Conservation (phyloP, 2,113 vertebrate genomes). For the Seriola dumerili region DNA sequence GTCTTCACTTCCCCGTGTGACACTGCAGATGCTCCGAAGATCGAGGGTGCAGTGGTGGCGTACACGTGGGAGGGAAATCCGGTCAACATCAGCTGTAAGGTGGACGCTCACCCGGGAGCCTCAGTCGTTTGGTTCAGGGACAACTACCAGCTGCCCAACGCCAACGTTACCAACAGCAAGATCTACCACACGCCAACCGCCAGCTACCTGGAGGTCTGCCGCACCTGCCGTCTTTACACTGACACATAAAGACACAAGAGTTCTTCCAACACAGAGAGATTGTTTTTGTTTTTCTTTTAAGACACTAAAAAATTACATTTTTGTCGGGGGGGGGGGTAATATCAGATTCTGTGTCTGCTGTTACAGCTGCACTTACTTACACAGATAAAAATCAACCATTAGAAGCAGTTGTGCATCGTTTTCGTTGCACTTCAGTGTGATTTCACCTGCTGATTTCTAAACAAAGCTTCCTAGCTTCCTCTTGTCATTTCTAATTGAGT, state of each 20-base stretch:
- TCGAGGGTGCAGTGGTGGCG: constrained; percentile 88
- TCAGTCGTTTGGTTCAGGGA: constrained; percentile 94
- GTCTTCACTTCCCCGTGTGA: not conserved
- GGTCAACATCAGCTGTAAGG: constrained; percentile 96
- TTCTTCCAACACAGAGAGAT: no score
- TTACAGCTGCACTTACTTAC: no score
- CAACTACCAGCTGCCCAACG: constrained; percentile 89
- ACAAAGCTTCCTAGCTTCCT: not conserved
- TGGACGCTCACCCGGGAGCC: constrained; percentile 93
- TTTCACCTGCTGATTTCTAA: not conserved
- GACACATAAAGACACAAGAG: not conserved
- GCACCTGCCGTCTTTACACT: not conserved
- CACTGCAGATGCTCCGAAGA: constrained; percentile 93
- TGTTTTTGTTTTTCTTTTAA: no score
- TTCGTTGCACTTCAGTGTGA: not conserved
- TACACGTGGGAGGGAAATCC: constrained; percentile 98
- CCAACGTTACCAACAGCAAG: constrained; percentile 94
- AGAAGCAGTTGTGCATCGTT: not conserved
- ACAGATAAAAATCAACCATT: not conserved
- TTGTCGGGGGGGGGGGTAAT: no score
- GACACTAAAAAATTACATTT: not conserved
- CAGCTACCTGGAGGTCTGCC: constrained; percentile 94
- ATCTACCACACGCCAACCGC: constrained; percentile 89
- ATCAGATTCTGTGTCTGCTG: no score
- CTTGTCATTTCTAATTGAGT: not conserved